Evolutionary conservation across 2,888 invertebrate species (phyloP), one percentile per base, ranked within the genome.

Genomic region (Camponotus fellah): DNA sequence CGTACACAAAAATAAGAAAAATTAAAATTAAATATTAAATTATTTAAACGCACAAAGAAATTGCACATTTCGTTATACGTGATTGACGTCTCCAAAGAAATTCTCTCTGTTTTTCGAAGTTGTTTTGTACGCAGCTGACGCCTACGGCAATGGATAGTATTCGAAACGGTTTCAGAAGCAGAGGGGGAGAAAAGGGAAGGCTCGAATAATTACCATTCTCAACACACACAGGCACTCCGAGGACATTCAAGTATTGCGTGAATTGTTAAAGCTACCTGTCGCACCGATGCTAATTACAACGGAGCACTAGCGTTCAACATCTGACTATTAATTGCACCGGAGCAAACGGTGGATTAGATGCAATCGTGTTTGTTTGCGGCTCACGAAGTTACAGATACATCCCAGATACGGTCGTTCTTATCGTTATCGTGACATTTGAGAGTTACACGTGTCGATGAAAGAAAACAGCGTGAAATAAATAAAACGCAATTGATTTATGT

Each of bases 181-280:
- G 17, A 49, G 17, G 5, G 6, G 1, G 17, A 49, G 53, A 8
- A 53, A n/a, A n/a, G n/a, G 53, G 71, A 43, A 26, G 40, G 40
- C 40, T 40, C 68, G 71, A 71, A 71, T 80, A 80, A 80, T 80
- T 71, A 80, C 60, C 79, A 46, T 77, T 56, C 60, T 46, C 71
- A 60, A 60, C 43, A 79, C 46, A 69, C 46, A 69, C 60, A 60
- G 60, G 60, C 71, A 49, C 71, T 71, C 34, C 46, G 32, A 49
- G 26, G 60, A 34, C 17, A 69, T 79, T 79, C 79, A 37, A 21
- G 60, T 80, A 80, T 80, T 71, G 71, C 49, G 34, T 37, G 60
- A 80, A 71, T 80, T 80, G 79, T 71, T 80, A 71, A 49, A 60
- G 79, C 34, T 80, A 71, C 79, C 58, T 60, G 53, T 53, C 69